phyloP scores from a whole-genome alignment of 2,113 vertebrate genomes.

The Corvus moneduloides region DNA sequence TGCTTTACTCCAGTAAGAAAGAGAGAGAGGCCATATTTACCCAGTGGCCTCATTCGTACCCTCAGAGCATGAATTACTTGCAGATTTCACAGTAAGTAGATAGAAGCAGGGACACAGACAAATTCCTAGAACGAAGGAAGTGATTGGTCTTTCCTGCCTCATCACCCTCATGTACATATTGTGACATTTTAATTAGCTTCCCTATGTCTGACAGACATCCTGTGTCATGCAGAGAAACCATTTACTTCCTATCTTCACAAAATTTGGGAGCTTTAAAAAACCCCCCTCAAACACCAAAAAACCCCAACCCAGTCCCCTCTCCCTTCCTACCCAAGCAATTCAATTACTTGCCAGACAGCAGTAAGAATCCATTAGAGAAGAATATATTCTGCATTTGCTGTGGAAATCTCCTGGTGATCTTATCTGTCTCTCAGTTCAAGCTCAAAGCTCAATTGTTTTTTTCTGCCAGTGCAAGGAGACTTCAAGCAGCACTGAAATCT shows the following conservation, averaged over 20 bases:
- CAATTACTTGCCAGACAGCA: conserved; percentile 73
- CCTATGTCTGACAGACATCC: neutral
- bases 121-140: conserved; percentile 11
- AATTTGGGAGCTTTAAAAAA: neutral
- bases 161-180: neutral
- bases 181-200: conserved; percentile 51
- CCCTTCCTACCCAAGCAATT: conserved; percentile 35
- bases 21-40: neutral
- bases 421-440: conserved; percentile 56
- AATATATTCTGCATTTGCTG: conserved; percentile 66
- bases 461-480: conserved; percentile 16
- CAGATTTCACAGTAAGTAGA: neutral
- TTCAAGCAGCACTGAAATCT: conserved; percentile 30
- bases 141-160: neutral
- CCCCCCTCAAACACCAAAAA: neutral
- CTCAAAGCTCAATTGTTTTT: conserved; percentile 50
- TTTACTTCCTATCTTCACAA: neutral
- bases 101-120: neutral
- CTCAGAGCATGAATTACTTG: neutral
- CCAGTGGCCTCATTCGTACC: neutral
- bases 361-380: conserved; percentile 70
- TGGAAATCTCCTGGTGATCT: conserved; percentile 64
- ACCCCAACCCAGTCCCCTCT: neutral
- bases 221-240: neutral
- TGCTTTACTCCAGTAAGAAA: neutral